A percentile compares a stretch with the other conserved stretches of the same genome.
Conservation (phyloP, 2,888 invertebrate genomes). For the Caradrina clavipalpis region DNA sequence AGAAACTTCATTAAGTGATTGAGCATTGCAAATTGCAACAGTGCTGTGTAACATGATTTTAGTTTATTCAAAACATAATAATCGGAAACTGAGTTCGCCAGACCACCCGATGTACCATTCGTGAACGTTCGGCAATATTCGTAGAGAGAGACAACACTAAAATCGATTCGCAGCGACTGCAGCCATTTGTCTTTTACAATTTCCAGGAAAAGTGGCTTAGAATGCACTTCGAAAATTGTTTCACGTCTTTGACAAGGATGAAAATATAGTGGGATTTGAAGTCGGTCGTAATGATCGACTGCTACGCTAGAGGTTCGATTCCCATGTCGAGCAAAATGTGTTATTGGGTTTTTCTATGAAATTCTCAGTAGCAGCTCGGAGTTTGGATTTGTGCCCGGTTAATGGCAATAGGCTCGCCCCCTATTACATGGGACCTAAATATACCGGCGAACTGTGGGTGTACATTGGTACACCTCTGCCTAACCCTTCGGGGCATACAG, state of each 20-base stretch:
- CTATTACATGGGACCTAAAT: too few relatives aligned
- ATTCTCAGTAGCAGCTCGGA: too few relatives aligned
- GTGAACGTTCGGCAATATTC: slow-evolving; percentile 3
- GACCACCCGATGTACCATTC: not conserved
- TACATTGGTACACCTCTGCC: too few relatives aligned
- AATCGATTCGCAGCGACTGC: slow-evolving; percentile 30
- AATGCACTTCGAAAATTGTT: slow-evolving; percentile 28
- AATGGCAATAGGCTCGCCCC: too few relatives aligned
- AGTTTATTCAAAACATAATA: not conserved
- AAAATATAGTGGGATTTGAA: slow-evolving; percentile 1
- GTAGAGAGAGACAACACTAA: slow-evolving; percentile 26
- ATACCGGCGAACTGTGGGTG: too few relatives aligned
- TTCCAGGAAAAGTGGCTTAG: slow-evolving; percentile 14
- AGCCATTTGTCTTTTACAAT: slow-evolving; percentile 10
- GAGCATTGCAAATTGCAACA: not conserved
- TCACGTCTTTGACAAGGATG: slow-evolving; percentile 21
- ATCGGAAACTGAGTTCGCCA: not conserved
- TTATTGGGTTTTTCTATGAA: too few relatives aligned
- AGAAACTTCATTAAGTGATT: too few relatives aligned
- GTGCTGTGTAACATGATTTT: not conserved
- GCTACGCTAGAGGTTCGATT: too few relatives aligned
- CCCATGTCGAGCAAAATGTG: too few relatives aligned
- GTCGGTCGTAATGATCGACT: not conserved
- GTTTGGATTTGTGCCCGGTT: too few relatives aligned
- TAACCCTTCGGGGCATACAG: too few relatives aligned